A percentile compares a stretch with the other conserved stretches of the same genome.
phyloP scores from a whole-genome alignment of 92 coral and sea anemone species.

The Muricea muricata region DNA sequence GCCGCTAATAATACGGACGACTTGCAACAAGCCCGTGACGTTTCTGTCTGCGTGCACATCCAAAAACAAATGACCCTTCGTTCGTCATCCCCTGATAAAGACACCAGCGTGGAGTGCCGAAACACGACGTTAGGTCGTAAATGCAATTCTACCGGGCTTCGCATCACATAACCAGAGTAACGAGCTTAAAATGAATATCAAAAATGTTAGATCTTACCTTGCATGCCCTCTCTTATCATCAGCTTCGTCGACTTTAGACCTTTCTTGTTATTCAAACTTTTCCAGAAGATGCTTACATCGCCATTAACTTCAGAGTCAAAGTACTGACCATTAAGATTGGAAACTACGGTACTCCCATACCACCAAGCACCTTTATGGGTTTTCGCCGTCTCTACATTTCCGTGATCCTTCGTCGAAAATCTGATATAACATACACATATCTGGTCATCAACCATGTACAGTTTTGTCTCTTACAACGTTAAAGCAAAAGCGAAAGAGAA shows the following conservation, averaged over 20 bases:
- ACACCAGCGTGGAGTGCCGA: too few species aligned
- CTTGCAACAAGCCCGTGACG: too few species aligned
- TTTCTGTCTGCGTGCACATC: too few species aligned
- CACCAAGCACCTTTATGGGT: neutral
- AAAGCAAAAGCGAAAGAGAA: too few species aligned
- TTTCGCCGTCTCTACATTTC: neutral
- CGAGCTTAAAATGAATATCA: neutral
- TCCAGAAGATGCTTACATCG: neutral
- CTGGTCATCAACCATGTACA: too few species aligned
- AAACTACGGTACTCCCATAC: neutral
- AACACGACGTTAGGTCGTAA: too few species aligned
- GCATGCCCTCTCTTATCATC: neutral
- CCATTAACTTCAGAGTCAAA: neutral
- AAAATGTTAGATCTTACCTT: neutral
- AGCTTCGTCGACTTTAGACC: neutral
- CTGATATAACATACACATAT: neutral
- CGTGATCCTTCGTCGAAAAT: neutral
- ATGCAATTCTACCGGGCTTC: too few species aligned
- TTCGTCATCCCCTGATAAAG: too few species aligned
- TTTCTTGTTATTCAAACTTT: neutral
- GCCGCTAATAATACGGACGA: too few species aligned
- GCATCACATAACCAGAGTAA: neutral
- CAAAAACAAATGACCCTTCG: too few species aligned
- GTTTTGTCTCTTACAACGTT: neutral
- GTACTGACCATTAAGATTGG: slow-evolving; percentile 13